Conservation (phyloP, 1,140 invertebrate species). For the Drosophila ananassae region DNA sequence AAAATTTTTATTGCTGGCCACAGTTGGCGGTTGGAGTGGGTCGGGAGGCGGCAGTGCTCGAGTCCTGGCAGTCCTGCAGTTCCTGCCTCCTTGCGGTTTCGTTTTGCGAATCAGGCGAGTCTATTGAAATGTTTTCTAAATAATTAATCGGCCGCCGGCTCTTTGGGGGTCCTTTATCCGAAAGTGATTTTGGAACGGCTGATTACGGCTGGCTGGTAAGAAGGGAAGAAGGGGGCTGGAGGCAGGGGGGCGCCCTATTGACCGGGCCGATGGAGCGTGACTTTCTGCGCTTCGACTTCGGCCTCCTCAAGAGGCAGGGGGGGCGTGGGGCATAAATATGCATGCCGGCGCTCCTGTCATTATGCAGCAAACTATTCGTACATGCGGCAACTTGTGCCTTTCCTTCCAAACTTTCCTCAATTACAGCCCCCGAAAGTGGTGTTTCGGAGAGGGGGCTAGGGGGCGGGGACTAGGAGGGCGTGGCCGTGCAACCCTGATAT, state of each 20-base stretch:
- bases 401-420: slow-evolving; percentile 48
- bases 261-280: slow-evolving; percentile 64
- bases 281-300: too few species aligned
- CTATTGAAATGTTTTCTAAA: slow-evolving; percentile 50
- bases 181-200: neutral
- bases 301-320: neutral
- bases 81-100: slow-evolving; percentile 40
- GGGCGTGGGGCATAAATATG: slow-evolving; percentile 59
- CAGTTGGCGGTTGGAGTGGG: slow-evolving; percentile 20
- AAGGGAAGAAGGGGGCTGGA: too few species aligned
- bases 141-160: slow-evolving; percentile 36
- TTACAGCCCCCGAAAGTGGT: slow-evolving; percentile 41
- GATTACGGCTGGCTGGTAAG: too few species aligned
- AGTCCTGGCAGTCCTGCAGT: slow-evolving; percentile 26
- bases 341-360: slow-evolving; percentile 69
- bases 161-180: neutral
- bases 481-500: slow-evolving; percentile 24
- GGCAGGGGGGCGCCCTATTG: neutral
- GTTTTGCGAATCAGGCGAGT: slow-evolving; percentile 49
- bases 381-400: slow-evolving; percentile 67
- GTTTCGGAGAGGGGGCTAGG: neutral
- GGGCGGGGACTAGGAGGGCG: slow-evolving; percentile 1
- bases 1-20: slow-evolving; percentile 55
- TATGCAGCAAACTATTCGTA: slow-evolving; percentile 76
- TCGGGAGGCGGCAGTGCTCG: neutral